These are phyloP conservation scores for Sceloporus undulatus DNA, from an alignment of 2,113 vertebrate genomes.

Conservation along the genomic window DNA sequence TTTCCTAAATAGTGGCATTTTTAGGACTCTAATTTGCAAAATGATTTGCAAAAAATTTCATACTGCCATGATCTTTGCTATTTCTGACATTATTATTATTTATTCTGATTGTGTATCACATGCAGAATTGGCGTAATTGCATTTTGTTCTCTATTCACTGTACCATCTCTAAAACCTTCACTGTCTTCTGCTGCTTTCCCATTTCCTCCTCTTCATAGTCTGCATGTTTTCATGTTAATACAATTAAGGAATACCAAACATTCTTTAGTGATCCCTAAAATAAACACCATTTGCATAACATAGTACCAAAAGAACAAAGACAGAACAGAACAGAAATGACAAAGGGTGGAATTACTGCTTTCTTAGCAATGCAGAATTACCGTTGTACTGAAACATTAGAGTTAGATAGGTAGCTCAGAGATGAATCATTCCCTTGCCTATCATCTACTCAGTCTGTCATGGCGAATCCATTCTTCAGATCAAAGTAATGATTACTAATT, in stretches of 20 bases:
- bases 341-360: constrained; percentile 7
- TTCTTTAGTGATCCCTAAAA: neutral
- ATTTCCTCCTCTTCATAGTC: neutral
- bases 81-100: neutral
- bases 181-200: neutral
- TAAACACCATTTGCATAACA: constrained; percentile 10
- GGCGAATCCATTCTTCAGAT: constrained; percentile 32
- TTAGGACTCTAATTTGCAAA: neutral
- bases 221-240: neutral
- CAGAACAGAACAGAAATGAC: neutral
- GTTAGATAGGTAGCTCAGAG: constrained; percentile 38
- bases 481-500: neutral
- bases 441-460: neutral
- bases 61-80: neutral
- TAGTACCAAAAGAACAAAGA: neutral
- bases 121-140: neutral
- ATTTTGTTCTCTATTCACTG: neutral
- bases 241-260: neutral
- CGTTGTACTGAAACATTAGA: constrained; percentile 38
- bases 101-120: neutral
- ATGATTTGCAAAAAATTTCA: neutral
- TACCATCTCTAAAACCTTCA: neutral
- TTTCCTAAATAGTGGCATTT: neutral
- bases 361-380: constrained; percentile 40
- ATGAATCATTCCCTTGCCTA: constrained; percentile 29